Conservation (phyloP, 2,113 vertebrate genomes). For the Ammodytes dubius region DNA sequence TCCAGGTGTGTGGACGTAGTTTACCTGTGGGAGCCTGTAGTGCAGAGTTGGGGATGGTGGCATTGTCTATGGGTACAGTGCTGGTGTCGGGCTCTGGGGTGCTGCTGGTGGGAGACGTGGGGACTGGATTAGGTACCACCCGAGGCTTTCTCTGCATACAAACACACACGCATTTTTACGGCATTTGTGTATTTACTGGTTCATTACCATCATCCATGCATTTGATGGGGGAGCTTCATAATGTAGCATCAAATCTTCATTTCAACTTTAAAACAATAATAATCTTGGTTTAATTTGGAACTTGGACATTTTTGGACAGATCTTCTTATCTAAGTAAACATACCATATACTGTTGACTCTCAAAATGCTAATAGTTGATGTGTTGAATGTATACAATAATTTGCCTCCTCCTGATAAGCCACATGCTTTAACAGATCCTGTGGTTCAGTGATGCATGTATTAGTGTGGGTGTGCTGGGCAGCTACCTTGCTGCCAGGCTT, state of each 20-base stretch:
- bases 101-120: constrained; percentile 97
- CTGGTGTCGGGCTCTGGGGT: constrained; percentile 98
- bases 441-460: neutral
- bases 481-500: constrained; percentile 98
- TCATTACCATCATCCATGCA: neutral
- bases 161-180: constrained; percentile 45
- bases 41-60: constrained; percentile 96
- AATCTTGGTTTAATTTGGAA: neutral
- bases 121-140: constrained; percentile 91
- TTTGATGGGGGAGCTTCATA: neutral
- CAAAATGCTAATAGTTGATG: neutral
- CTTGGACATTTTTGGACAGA: neutral
- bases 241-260: neutral
- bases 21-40: constrained; percentile 98
- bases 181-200: neutral
- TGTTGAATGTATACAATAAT: neutral
- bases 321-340: neutral
- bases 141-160: constrained; percentile 93
- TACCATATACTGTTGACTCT: neutral
- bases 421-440: constrained; percentile 5
- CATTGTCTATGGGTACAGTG: constrained; percentile 96
- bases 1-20: neutral
- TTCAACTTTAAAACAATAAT: neutral
- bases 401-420: neutral
- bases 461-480: neutral